phyloP scores from a whole-genome alignment of 2,888 invertebrate genomes.

The Lasius fuliginosus region DNA sequence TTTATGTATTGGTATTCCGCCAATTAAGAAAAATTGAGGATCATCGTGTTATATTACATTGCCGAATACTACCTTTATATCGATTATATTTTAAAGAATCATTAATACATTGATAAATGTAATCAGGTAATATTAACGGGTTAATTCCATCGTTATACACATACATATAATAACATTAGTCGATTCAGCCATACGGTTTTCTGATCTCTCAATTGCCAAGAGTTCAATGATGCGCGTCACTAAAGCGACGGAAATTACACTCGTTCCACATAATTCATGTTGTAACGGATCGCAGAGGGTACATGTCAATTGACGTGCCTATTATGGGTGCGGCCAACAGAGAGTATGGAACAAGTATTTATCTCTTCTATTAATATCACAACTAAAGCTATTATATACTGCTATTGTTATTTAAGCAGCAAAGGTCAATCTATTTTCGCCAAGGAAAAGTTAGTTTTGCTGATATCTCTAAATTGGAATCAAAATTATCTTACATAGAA shows the following conservation, averaged over 20 bases:
- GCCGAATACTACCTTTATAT: background rate
- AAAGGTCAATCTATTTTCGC: constrained; percentile 41
- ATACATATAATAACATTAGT: background rate
- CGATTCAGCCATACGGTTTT: background rate
- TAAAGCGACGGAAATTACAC: constrained; percentile 39
- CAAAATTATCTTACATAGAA: background rate
- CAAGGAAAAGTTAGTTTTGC: constrained; percentile 12
- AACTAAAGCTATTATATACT: constrained; percentile 24
- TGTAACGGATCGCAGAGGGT: constrained; percentile 41
- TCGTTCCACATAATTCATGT: constrained; percentile 34
- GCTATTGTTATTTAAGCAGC: constrained; percentile 26
- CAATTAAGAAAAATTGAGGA: background rate
- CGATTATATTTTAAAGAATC: background rate
- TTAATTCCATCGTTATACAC: background rate
- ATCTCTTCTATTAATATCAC: constrained; percentile 41
- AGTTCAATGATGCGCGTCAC: constrained; percentile 44
- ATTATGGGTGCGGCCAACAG: constrained; percentile 34
- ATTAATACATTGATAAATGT: background rate
- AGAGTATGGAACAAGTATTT: constrained; percentile 40
- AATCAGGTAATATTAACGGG: background rate
- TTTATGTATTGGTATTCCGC: background rate
- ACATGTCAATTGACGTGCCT: constrained; percentile 49
- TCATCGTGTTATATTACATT: background rate
- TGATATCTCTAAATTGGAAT: constrained; percentile 11
- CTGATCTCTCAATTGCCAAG: constrained; percentile 9